Evolutionary conservation across 2,888 invertebrate genomes (phyloP).

Genomic region (Phengaris alcon): DNA sequence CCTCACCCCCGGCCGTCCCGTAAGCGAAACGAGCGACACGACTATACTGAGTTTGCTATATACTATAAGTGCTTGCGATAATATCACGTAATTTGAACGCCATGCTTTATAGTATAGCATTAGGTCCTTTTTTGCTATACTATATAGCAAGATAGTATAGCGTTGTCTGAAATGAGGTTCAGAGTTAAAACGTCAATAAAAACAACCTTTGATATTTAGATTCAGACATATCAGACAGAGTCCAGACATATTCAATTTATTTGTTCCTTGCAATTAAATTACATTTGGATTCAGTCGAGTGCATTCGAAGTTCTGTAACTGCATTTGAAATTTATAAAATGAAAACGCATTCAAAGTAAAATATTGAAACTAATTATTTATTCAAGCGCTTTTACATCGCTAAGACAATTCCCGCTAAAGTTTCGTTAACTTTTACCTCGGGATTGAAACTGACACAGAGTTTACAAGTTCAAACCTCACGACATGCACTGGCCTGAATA

Average conservation of each 20-base stretch:
- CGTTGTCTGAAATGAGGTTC: too few species aligned
- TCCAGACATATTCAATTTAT: background rate
- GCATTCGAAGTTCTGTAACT: constrained; percentile 5
- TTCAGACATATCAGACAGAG: background rate
- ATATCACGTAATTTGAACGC: too few species aligned
- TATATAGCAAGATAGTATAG: too few species aligned
- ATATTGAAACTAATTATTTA: constrained; percentile 25
- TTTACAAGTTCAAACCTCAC: constrained; percentile 18
- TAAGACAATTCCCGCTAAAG: constrained; percentile 15
- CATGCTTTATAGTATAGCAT: too few species aligned
- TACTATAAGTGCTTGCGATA: too few species aligned
- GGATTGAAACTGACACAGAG: constrained; percentile 20
- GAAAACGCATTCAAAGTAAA: constrained; percentile 5
- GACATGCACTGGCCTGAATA: background rate
- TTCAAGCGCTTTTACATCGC: constrained; percentile 22
- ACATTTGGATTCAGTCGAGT: constrained; percentile 2
- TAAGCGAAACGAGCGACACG: too few species aligned
- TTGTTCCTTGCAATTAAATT: constrained; percentile 1
- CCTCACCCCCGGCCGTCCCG: too few species aligned
- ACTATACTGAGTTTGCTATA: too few species aligned
- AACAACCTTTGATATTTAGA: background rate
- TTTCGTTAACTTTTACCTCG: background rate
- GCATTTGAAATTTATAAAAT: background rate
- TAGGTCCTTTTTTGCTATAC: too few species aligned
- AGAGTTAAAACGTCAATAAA: too few species aligned